Base-by-base conservation (phyloP, 2,797 vertebrate genomes). In the Malurus leucopterus region DNA sequence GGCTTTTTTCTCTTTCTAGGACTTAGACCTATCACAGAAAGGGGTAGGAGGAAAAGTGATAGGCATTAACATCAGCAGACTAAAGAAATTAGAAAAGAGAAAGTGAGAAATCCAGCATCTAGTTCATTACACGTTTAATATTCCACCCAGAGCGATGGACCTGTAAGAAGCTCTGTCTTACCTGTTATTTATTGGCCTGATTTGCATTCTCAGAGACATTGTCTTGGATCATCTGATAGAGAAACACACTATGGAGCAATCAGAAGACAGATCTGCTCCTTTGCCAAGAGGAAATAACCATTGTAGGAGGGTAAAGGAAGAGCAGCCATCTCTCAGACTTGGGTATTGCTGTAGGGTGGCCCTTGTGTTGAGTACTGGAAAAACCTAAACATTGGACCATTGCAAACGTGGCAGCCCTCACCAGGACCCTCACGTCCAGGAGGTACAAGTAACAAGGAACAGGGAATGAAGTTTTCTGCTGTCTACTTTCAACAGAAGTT, bases 91-190 rank as follows among this genome's bases (percentile, higher is more conserved):
- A 34, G 13, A 50, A 55, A 69, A 24, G 11, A 53, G 20, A 32
- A 3, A 16, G 4, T 13, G n/a, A 65, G 36, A 65, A 86, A 65
- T 46, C 5, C 32, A 79, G 8, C 17, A 62, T 19, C 19, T n/a
- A 8, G 14, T 36, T 79, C 34, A 27, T 36, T 54, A 36, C 13
- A 12, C 9, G 3, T 2, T 62, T 46, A 43, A 16, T 29, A 27
- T 19, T 57, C 27, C 54, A 3, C 26, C 23, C 32, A 50, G 16
- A 30, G 3, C 0, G 4, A 51, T 4, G 5, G 24, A 46, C 19
- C 13, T 43, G 8, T 9, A 36, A 50, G 38, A 3, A 71, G 15
- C 13, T 46, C 13, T 2, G 0, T 57, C 44, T n/a, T 65, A 17
- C 34, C 22, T 61, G 13, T 47, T 65, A 23, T 47, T 80, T 67